Evolutionary conservation across 2,888 invertebrate species (phyloP).

Genomic region (Eucriotettix oculatus): DNA sequence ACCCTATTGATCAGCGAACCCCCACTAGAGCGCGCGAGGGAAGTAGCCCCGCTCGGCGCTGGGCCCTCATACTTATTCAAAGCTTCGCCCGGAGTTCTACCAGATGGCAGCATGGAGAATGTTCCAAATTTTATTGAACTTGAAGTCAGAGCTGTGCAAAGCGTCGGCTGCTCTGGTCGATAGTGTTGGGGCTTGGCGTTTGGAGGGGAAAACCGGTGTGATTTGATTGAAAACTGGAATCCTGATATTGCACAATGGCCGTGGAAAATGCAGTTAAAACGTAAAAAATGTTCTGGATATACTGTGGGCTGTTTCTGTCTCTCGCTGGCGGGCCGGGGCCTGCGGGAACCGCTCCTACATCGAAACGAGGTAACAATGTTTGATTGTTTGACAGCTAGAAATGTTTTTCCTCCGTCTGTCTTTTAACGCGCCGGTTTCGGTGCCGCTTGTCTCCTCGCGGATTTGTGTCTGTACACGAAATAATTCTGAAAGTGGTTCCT

Average conservation of each 20-base stretch:
- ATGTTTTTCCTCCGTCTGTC: too few species aligned
- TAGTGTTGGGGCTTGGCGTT: conserved; percentile 20
- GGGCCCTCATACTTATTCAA: conserved; percentile 7
- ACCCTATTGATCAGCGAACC: neutral
- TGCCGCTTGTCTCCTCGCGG: too few species aligned
- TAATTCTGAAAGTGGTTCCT: too few species aligned
- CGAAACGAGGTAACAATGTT: conserved; percentile 23
- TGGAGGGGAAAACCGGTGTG: conserved; percentile 16
- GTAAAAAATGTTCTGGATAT: conserved; percentile 27
- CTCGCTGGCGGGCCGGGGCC: conserved; percentile 21
- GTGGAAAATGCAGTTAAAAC: conserved; percentile 26
- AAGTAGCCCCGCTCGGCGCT: neutral
- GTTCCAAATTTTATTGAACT: conserved; percentile 11
- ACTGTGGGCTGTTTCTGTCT: conserved; percentile 22
- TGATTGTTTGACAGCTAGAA: too few species aligned
- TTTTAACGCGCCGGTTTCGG: too few species aligned
- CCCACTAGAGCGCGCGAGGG: neutral
- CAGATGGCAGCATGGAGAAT: conserved; percentile 12
- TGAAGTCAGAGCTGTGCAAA: conserved; percentile 14
- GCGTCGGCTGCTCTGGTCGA: conserved; percentile 16
- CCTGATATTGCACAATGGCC: conserved; percentile 22
- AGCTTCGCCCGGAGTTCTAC: conserved; percentile 8
- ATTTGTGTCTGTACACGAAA: too few species aligned
- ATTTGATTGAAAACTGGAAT: conserved; percentile 15
- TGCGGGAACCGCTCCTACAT: conserved; percentile 20